Conservation (phyloP, 2,113 vertebrate genomes). For the Sus scrofa region DNA sequence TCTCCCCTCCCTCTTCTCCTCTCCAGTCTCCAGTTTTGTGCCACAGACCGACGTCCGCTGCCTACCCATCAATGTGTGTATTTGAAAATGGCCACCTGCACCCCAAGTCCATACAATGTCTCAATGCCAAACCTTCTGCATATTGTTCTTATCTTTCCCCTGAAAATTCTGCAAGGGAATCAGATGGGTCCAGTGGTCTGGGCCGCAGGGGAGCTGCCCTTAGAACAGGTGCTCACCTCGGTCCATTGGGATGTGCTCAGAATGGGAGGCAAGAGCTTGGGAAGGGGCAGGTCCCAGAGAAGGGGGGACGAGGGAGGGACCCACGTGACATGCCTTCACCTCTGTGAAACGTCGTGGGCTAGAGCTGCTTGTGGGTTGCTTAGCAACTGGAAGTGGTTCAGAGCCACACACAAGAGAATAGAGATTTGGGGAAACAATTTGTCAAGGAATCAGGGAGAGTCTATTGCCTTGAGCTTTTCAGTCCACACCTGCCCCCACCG, state of each 20-base stretch:
- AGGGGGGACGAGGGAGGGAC: neutral
- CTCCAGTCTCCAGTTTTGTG: neutral
- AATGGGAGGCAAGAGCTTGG: neutral
- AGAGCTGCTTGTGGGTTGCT: conserved; percentile 68
- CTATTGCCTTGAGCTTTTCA: conserved; percentile 9
- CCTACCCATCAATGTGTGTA: neutral
- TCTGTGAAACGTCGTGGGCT: conserved; percentile 45
- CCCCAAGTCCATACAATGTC: neutral
- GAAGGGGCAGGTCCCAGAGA: neutral
- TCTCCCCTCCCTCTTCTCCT: neutral
- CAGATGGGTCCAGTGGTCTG: neutral
- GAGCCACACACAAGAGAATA: conserved; percentile 58
- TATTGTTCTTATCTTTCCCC: neutral
- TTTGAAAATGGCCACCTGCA: neutral
- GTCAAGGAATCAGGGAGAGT: conserved; percentile 26
- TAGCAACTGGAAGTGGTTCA: conserved; percentile 76
- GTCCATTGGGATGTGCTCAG: neutral
- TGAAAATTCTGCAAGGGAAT: neutral
- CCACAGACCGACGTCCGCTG: neutral
- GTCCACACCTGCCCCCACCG: neutral
- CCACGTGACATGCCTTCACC: neutral
- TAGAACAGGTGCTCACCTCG: neutral
- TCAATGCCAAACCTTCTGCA: neutral
- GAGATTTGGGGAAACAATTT: conserved; percentile 62
- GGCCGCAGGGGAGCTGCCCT: neutral